Base-by-base conservation (phyloP, 1,140 invertebrate genomes). In the Heliothis subflexa region DNA sequence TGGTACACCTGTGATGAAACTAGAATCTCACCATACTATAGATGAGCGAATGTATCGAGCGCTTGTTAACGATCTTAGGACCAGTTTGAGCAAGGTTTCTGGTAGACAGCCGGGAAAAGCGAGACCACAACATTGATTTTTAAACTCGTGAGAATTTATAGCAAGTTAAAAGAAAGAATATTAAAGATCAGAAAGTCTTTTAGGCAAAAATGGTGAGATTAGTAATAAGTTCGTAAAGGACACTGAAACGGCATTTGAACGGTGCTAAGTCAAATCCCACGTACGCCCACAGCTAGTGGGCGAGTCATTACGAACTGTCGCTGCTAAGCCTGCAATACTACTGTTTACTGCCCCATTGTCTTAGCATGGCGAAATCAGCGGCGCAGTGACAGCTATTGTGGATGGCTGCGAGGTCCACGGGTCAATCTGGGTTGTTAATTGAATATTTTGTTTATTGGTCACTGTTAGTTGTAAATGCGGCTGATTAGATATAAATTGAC, bases 241-340 rank as follows among this genome's bases (percentile, higher is more conserved):
- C 40, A 25, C 71, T 16, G 25, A 61, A 57, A 73, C 13, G 16
- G 54, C 18, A 47, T 68, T 68, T 21, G 18, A 50, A 52, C 64
- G 64, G 64, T 47, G 52, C 71, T 71, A 73, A 73, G 71, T 59
- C 71, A 73, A 73, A 73, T 73, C 71, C 71, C 55, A 73, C 71
- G 71, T 73, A 59, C 54, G 55, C 71, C 54, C 25, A 50, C 64
- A 0, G 16, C 3, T 10, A 7, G 73, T 75, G 45, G 73, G 73
- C 73, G 73, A 50, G 45, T 75, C 59, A 75, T 75, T 64, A 64
- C 73, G 21, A 64, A 62, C 73, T 75, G 73, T 62, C 73, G 45
- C 40, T 52, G 73, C 64, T 52, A 62, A 62, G 33, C 33, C 59
- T 62, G 73, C 57, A 75, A 75, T 45, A 62, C 57, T 52, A 75